Evolutionary conservation across 2,888 invertebrate species (phyloP).

Genomic region (Acrobasis repandana): DNA sequence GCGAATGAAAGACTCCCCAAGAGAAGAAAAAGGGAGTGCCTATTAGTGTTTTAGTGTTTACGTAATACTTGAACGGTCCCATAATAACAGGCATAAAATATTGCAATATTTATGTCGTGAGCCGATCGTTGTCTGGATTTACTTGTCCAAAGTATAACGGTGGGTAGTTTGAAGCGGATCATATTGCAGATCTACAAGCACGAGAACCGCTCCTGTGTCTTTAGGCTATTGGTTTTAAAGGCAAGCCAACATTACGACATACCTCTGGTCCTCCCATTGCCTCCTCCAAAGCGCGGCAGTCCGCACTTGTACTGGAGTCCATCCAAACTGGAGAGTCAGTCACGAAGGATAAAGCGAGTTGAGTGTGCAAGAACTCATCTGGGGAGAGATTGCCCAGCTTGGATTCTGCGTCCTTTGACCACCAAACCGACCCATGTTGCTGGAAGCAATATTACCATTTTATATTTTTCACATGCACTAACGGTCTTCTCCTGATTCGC

Average conservation of each 20-base stretch:
- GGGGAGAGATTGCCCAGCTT: conserved; percentile 86
- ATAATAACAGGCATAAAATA: too few relatives aligned
- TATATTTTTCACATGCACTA: neutral
- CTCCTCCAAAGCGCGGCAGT: conserved; percentile 91
- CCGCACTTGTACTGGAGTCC: conserved; percentile 91
- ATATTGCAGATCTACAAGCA: too few relatives aligned
- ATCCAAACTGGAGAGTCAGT: conserved; percentile 97
- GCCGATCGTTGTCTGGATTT: too few relatives aligned
- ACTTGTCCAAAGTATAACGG: too few relatives aligned
- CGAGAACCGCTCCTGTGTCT: too few relatives aligned
- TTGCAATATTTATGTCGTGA: too few relatives aligned
- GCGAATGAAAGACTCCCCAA: too few relatives aligned
- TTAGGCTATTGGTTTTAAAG: too few relatives aligned
- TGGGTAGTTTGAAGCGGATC: too few relatives aligned
- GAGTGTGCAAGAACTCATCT: conserved; percentile 90
- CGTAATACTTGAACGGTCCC: too few relatives aligned
- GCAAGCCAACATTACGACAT: conserved; percentile 31
- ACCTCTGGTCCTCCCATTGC: conserved; percentile 91
- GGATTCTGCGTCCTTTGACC: conserved; percentile 89
- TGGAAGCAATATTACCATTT: conserved; percentile 53
- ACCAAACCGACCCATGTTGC: conserved; percentile 99
- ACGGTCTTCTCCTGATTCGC: neutral
- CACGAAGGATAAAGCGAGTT: conserved; percentile 91
- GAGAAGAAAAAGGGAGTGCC: too few relatives aligned
- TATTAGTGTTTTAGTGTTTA: too few relatives aligned